A percentile compares a stretch with the other conserved stretches of the same genome.
Evolutionary conservation across 2,797 vertebrate species (phyloP).

Genomic region (Furcifer pardalis): DNA sequence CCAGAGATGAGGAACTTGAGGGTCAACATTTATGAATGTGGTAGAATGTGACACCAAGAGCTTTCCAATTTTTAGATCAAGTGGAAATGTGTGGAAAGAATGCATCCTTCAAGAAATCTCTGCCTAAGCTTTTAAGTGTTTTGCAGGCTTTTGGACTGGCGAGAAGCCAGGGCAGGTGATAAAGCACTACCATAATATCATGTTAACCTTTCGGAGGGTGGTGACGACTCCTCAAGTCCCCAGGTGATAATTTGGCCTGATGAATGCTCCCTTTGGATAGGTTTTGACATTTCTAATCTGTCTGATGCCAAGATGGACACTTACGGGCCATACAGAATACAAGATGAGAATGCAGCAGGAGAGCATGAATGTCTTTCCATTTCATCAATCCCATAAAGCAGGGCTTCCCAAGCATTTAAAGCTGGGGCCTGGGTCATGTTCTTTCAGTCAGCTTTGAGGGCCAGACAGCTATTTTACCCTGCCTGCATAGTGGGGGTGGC

Average conservation of each 20-base stretch:
- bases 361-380: slow-evolving; percentile 66
- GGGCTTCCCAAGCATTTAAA: no score
- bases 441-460: no score
- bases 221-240: slow-evolving; percentile 15
- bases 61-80: no score
- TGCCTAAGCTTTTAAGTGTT: neutral
- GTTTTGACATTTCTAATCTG: slow-evolving; percentile 71
- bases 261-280: slow-evolving; percentile 64
- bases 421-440: no score
- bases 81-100: no score
- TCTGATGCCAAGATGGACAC: slow-evolving; percentile 59
- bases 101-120: neutral
- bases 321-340: slow-evolving; percentile 64
- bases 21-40: no score
- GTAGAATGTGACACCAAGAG: no score
- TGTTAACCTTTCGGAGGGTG: slow-evolving; percentile 16
- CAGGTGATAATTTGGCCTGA: slow-evolving; percentile 42
- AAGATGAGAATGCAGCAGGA: slow-evolving; percentile 64
- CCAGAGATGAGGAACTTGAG: no score
- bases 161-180: neutral
- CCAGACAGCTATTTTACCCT: no score
- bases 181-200: neutral
- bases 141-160: neutral
- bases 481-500: no score
- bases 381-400: slow-evolving; percentile 68